Conservation (phyloP, 2,888 invertebrate species). For the Patella pellucida region DNA sequence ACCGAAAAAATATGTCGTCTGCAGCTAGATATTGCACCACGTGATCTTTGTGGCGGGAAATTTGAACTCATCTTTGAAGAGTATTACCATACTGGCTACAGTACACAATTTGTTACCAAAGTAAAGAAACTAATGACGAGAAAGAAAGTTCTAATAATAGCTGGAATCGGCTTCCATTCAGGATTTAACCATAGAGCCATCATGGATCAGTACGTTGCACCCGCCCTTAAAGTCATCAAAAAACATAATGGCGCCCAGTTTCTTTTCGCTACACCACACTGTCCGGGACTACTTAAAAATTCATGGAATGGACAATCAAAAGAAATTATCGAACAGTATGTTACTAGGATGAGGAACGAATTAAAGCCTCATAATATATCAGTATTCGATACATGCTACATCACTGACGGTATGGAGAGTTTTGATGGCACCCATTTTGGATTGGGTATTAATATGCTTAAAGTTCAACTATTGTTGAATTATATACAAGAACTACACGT, state of each 20-base stretch:
- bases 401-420: constrained; percentile 35
- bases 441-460: constrained; percentile 29
- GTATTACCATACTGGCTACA: constrained; percentile 6
- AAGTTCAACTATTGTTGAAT: constrained; percentile 28
- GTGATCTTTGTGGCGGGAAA: constrained; percentile 13
- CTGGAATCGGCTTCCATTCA: constrained; percentile 33
- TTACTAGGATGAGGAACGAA: constrained; percentile 11
- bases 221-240: constrained; percentile 12
- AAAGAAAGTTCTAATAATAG: constrained; percentile 22
- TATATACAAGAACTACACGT: constrained; percentile 27
- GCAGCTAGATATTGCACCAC: constrained; percentile 11
- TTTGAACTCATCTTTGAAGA: constrained; percentile 23
- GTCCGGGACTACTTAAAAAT: background rate
- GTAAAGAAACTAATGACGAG: constrained; percentile 15
- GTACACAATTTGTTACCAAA: constrained; percentile 1
- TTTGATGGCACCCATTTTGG: constrained; percentile 36
- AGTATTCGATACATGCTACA: constrained; percentile 29
- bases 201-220: constrained; percentile 8
- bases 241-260: background rate
- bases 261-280: background rate
- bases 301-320: background rate
- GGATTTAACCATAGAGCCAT: constrained; percentile 19
- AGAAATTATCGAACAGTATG: constrained; percentile 19
- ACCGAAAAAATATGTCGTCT: constrained; percentile 26
- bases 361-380: constrained; percentile 19